Percentiles rank a stretch among this genome's conserved stretches.
Evolutionary conservation across 2,113 vertebrate species (phyloP).

Genomic region (Bungarus multicinctus): DNA sequence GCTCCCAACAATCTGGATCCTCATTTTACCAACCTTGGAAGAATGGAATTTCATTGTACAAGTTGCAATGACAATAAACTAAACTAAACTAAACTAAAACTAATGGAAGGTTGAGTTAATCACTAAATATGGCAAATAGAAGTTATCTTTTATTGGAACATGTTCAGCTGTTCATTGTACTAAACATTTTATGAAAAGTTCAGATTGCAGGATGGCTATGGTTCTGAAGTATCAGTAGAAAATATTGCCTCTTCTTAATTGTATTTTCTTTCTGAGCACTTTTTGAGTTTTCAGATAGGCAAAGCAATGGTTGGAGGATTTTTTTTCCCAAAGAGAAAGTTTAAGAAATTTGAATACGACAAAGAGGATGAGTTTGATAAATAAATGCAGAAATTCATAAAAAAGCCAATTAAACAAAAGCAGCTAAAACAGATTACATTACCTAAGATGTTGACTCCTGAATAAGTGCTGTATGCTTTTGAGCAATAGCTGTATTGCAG

Average conservation of each 20-base stretch:
- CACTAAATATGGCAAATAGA: background rate
- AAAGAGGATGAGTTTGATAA: background rate
- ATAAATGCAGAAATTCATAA: background rate
- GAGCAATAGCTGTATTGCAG: background rate
- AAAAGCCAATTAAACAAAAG: background rate
- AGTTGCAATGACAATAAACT: too few relatives aligned
- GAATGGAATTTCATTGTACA: too few relatives aligned
- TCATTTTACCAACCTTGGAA: too few relatives aligned
- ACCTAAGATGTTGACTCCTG: background rate
- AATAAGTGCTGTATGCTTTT: background rate
- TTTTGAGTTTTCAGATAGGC: background rate
- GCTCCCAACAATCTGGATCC: too few relatives aligned
- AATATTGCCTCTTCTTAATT: background rate
- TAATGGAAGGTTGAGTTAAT: too few relatives aligned
- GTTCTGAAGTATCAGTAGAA: background rate
- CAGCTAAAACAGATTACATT: background rate
- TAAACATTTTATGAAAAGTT: background rate
- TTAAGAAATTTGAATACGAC: background rate
- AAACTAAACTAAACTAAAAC: too few relatives aligned
- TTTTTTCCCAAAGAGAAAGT: background rate
- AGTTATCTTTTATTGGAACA: background rate
- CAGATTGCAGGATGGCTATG: background rate
- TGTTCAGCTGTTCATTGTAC: background rate
- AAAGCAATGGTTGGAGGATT: background rate
- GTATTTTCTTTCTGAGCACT: background rate